These are phyloP conservation scores for Lithobates sylvaticus DNA, from an alignment of 2,797 vertebrate species.

Conservation along the genomic window DNA sequence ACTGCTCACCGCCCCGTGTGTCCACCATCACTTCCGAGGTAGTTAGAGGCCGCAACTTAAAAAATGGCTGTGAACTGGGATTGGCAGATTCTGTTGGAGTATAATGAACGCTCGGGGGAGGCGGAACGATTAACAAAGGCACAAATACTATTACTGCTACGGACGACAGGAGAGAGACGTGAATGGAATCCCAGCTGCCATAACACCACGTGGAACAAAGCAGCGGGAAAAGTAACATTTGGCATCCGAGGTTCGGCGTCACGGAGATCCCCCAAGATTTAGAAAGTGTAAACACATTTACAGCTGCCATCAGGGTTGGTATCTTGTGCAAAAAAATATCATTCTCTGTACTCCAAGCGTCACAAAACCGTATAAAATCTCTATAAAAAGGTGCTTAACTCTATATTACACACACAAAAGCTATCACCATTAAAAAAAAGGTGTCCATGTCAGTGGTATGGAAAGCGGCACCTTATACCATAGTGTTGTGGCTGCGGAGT, in stretches of 20 bases:
- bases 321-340: slow-evolving; percentile 94
- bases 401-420: slow-evolving; percentile 73
- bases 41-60: not conserved
- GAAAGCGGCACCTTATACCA: too few species aligned
- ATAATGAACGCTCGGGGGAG: too few species aligned
- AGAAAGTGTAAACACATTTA: slow-evolving; percentile 87
- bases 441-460: too few species aligned
- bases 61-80: not conserved
- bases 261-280: slow-evolving; percentile 78
- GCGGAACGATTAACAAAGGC: too few species aligned
- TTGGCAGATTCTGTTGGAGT: too few species aligned
- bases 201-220: not conserved
- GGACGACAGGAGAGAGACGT: not conserved
- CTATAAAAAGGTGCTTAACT: slow-evolving; percentile 81
- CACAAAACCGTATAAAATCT: slow-evolving; percentile 81
- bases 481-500: too few species aligned
- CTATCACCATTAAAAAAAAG: too few species aligned
- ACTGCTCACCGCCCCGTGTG: not conserved
- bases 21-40: not conserved
- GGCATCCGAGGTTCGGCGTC: slow-evolving; percentile 80
- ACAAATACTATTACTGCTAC: not conserved
- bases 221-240: slow-evolving; percentile 64
- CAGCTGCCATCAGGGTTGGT: slow-evolving; percentile 94
- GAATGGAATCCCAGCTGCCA: not conserved
- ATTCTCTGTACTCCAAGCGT: slow-evolving; percentile 79